Evolutionary conservation across 1,140 invertebrate genomes (phyloP).

Genomic region (Drosophila saltans): DNA sequence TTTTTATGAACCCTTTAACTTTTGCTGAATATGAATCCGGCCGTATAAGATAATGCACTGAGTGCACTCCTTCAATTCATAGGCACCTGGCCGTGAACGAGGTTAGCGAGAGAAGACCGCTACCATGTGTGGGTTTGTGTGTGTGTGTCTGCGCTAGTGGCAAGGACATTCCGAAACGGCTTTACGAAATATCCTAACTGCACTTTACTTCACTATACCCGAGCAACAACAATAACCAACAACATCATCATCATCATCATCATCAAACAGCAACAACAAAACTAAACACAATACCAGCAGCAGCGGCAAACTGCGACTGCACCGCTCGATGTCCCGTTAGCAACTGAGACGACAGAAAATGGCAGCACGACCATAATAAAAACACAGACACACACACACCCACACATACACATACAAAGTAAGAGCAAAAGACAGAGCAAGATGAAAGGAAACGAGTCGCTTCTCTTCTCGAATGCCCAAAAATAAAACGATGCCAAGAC

Average conservation of each 20-base stretch:
- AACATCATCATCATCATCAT: slow-evolving; percentile 24
- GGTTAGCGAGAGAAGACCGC: slow-evolving; percentile 39
- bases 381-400: not conserved
- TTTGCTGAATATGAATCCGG: slow-evolving; percentile 21
- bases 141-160: slow-evolving; percentile 36
- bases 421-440: not conserved
- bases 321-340: slow-evolving; percentile 64
- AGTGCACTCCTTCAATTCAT: slow-evolving; percentile 11
- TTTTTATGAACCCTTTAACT: slow-evolving; percentile 12
- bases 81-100: slow-evolving; percentile 41
- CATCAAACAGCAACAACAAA: slow-evolving; percentile 36
- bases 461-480: slow-evolving; percentile 56
- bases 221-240: slow-evolving; percentile 38
- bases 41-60: slow-evolving; percentile 6
- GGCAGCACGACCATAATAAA: slow-evolving; percentile 17
- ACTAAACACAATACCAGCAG: slow-evolving; percentile 14
- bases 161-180: slow-evolving; percentile 37
- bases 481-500: slow-evolving; percentile 59
- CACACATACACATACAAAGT: not conserved
- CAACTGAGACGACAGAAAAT: slow-evolving; percentile 63
- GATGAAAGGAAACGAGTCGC: not conserved
- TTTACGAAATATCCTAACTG: slow-evolving; percentile 21
- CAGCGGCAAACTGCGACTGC: slow-evolving; percentile 52
- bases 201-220: slow-evolving; percentile 27
- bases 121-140: not conserved